phyloP scores from a whole-genome alignment of 92 coral and sea anemone genomes.

The Epizoanthus scotinus region DNA sequence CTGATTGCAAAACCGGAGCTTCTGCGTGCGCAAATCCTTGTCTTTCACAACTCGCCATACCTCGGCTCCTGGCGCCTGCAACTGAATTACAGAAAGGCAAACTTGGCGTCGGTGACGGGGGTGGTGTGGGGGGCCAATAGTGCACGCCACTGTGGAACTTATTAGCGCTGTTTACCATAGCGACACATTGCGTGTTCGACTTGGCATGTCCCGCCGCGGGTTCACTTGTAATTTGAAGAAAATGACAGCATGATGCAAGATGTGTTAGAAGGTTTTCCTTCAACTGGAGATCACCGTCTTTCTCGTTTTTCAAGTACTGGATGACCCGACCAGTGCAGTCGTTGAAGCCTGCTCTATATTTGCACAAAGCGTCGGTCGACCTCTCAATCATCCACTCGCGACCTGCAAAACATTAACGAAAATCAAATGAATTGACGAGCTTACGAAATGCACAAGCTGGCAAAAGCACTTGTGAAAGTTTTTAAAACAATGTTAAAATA shows the following conservation, averaged over 20 bases:
- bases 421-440: not conserved
- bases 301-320: constrained; percentile 57
- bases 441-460: not conserved
- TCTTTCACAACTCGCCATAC: not conserved
- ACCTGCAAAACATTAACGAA: not conserved
- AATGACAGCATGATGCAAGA: constrained; percentile 55
- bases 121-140: constrained; percentile 45
- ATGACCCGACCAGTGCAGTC: constrained; percentile 52
- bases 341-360: constrained; percentile 64
- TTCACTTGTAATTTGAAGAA: constrained; percentile 27
- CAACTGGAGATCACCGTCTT: constrained; percentile 43
- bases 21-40: not conserved
- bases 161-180: constrained; percentile 1
- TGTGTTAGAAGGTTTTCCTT: constrained; percentile 55
- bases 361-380: constrained; percentile 47
- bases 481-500: no score
- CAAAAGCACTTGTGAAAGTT: not conserved
- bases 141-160: constrained; percentile 8
- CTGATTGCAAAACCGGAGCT: constrained; percentile 17
- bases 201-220: constrained; percentile 14
- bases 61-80: not conserved
- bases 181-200: not conserved
- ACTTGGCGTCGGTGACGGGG: constrained; percentile 35
- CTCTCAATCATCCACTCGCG: constrained; percentile 50
- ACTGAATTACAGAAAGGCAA: not conserved